Conservation (phyloP, 2,888 invertebrate species). For the Rhingia rostrata region DNA sequence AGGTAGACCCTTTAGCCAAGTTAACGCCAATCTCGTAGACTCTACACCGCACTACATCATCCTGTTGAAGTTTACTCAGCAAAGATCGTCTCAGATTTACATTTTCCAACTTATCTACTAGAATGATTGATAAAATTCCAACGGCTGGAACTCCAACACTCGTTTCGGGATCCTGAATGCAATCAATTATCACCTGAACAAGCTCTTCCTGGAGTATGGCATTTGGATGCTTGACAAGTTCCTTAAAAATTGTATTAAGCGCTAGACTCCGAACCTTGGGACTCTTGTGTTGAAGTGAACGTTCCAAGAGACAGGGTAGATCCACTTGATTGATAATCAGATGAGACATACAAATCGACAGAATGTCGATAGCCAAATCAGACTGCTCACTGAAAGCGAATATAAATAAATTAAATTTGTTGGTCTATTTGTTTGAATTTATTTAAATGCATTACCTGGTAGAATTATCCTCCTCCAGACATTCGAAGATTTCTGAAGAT, state of each 20-base stretch:
- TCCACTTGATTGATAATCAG: slow-evolving; percentile 86
- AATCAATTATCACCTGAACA: slow-evolving; percentile 77
- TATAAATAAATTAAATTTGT: background rate
- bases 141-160: slow-evolving; percentile 77
- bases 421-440: background rate
- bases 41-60: slow-evolving; percentile 79
- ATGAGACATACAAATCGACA: slow-evolving; percentile 86
- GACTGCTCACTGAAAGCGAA: slow-evolving; percentile 84
- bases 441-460: slow-evolving; percentile 77
- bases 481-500: slow-evolving; percentile 86
- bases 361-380: slow-evolving; percentile 86
- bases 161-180: slow-evolving; percentile 78
- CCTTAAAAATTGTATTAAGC: slow-evolving; percentile 85
- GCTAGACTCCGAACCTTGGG: slow-evolving; percentile 86
- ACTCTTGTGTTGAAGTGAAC: slow-evolving; percentile 86
- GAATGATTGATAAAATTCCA: slow-evolving; percentile 77
- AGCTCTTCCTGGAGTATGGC: slow-evolving; percentile 76
- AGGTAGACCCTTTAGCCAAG: slow-evolving; percentile 86
- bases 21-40: slow-evolving; percentile 85
- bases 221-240: slow-evolving; percentile 74
- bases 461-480: slow-evolving; percentile 84
- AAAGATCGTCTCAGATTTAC: slow-evolving; percentile 75
- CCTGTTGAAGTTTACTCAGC: slow-evolving; percentile 75
- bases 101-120: slow-evolving; percentile 76
- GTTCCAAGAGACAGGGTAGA: slow-evolving; percentile 85